Conservation (phyloP, 2,888 invertebrate genomes). For the Eupelmus urozonus region DNA sequence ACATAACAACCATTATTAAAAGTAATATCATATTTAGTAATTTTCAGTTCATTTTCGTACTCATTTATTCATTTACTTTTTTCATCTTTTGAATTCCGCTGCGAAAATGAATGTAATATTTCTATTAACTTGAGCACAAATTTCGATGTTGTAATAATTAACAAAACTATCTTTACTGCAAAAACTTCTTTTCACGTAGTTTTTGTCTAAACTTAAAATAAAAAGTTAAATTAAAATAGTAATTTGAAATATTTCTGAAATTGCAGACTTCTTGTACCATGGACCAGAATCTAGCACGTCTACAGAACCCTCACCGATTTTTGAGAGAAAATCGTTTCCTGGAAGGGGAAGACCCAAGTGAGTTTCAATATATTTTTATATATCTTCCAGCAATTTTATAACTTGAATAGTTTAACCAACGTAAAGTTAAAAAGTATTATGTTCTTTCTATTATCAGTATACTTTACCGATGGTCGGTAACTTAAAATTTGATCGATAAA, state of each 20-base stretch:
- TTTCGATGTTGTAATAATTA: constrained; percentile 27
- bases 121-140: constrained; percentile 15
- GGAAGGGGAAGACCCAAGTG: constrained; percentile 77
- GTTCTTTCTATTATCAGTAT: no score
- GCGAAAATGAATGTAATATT: no score
- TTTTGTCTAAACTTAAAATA: not conserved
- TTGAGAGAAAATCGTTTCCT: constrained; percentile 78
- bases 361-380: constrained; percentile 56
- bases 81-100: not conserved
- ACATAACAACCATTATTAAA: no score
- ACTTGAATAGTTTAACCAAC: no score
- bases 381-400: no score
- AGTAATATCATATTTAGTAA: no score
- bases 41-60: not conserved
- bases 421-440: no score
- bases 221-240: not conserved
- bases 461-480: no score
- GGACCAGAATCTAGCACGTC: constrained; percentile 79
- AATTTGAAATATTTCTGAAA: not conserved
- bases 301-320: constrained; percentile 78
- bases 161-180: constrained; percentile 16
- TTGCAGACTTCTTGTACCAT: constrained; percentile 77
- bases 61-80: not conserved
- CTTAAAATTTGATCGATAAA: not conserved
- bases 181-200: constrained; percentile 26